Conservation (phyloP, 2,888 invertebrate genomes). For the Graphium colonna region DNA sequence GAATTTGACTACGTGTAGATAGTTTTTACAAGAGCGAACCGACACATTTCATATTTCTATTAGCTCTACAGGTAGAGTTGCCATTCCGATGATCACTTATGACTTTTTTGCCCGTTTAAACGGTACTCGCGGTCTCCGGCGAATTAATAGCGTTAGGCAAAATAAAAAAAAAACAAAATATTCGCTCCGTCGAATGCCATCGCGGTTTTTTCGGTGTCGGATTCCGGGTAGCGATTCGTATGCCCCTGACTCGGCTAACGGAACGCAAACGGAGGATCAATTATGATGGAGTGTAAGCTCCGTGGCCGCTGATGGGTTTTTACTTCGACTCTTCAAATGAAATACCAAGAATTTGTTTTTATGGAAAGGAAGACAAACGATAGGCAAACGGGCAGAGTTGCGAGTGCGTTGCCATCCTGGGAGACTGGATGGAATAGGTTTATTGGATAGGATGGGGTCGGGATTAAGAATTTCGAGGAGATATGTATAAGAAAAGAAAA, state of each 20-base stretch:
- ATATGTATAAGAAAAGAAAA: no score
- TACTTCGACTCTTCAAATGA: no score
- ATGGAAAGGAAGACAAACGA: no score
- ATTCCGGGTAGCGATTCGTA: constrained; percentile 41
- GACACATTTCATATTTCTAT: no score
- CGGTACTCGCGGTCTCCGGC: background rate
- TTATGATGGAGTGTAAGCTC: constrained; percentile 3
- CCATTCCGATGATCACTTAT: background rate
- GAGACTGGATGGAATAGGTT: no score
- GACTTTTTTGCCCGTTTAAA: background rate
- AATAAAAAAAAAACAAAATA: constrained; percentile 18
- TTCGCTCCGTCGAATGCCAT: background rate
- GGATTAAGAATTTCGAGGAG: no score
- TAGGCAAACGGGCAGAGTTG: no score
- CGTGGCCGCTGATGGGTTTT: background rate
- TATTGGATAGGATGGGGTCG: no score
- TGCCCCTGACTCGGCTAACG: constrained; percentile 43
- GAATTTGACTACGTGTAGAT: no score
- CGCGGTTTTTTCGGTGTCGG: constrained; percentile 32
- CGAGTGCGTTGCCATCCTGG: no score
- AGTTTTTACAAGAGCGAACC: no score
- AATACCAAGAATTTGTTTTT: no score
- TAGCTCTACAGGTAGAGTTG: background rate
- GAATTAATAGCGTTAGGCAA: constrained; percentile 7
- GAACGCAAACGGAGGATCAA: constrained; percentile 30